Evolutionary conservation across 1,140 invertebrate species (phyloP), one percentile per base, ranked within the genome.

Genomic region (Diploscapter pachys): DNA sequence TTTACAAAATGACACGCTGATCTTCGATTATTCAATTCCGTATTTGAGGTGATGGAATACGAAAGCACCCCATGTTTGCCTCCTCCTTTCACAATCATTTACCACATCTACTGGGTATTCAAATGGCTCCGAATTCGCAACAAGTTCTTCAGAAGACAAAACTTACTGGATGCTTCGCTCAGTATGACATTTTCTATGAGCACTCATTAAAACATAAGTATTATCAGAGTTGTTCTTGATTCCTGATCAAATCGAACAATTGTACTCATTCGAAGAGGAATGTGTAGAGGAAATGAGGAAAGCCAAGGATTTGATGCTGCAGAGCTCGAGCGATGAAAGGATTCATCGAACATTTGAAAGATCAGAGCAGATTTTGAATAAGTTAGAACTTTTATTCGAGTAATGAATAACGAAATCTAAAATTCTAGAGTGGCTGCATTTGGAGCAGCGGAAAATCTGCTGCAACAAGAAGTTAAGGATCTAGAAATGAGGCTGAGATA

Each of bases 221-320:
- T 72, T 81, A 83, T 51, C 75, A 89, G 88, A 98, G 85, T 87
- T 96, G 56, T 97, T 97, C 85, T 89, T 98, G 75, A 92, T 94
- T 81, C 91, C 91, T 73, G 93, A 95, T 79, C 93, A 94, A 84
- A 90, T 95, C 87, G 94, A 97, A 85, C 90, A 93, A 54, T 86
- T 97, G 3, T 94, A 97, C 82, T 94, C 96, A 86, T 97, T 96
- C 86, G 95, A 98, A 86, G 94, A 97, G 86, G 94, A 98, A 82
- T 96, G 94, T 85, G 92, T 96, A 49, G 93, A 95, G 87, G 80
- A 80, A 61, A 73, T 82, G 68, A 72, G 75, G 31, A 63, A 78
- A 55, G 77, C 78, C 8, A 81, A 82, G 51, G 81, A 81, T 55
- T 73, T 76, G 13, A 55, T 76, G 65, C 80, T 74, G 55, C 61